Conservation (phyloP, 2,797 vertebrate genomes). For the Chrysocyon brachyurus region DNA sequence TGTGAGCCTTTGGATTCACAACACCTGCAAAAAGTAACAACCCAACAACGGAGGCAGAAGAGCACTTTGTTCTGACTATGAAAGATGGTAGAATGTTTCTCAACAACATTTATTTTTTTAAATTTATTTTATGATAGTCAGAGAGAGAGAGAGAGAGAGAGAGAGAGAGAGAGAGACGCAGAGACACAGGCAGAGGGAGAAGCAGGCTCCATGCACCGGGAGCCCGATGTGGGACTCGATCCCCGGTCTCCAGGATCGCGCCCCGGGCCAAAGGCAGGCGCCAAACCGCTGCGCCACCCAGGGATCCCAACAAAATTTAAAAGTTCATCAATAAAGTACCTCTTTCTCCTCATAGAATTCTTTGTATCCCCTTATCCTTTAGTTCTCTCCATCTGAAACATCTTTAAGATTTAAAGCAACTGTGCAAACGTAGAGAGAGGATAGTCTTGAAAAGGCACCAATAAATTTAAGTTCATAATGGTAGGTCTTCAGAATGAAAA, state of each 20-base stretch:
- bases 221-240: too few species aligned
- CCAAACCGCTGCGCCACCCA: too few species aligned
- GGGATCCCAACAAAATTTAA: neutral
- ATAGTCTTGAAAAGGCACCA: neutral
- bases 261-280: too few species aligned
- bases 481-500: neutral
- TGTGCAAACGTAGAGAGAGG: slow-evolving; percentile 24
- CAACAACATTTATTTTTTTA: neutral
- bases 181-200: too few species aligned
- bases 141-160: too few species aligned
- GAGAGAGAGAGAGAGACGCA: too few species aligned
- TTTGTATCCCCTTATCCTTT: slow-evolving; percentile 17
- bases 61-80: neutral
- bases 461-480: slow-evolving; percentile 32
- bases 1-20: neutral
- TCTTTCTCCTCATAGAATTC: neutral
- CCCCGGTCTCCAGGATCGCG: too few species aligned
- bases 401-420: neutral
- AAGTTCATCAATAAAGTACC: slow-evolving; percentile 45
- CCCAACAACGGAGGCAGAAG: neutral
- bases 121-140: too few species aligned
- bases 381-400: neutral
- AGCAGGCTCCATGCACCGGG: too few species aligned
- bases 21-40: neutral
- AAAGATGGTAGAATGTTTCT: slow-evolving; percentile 16